Percentiles rank a stretch among this genome's conserved stretches.
phyloP scores from a whole-genome alignment of 2,113 vertebrate species.

The Sorex araneus region DNA sequence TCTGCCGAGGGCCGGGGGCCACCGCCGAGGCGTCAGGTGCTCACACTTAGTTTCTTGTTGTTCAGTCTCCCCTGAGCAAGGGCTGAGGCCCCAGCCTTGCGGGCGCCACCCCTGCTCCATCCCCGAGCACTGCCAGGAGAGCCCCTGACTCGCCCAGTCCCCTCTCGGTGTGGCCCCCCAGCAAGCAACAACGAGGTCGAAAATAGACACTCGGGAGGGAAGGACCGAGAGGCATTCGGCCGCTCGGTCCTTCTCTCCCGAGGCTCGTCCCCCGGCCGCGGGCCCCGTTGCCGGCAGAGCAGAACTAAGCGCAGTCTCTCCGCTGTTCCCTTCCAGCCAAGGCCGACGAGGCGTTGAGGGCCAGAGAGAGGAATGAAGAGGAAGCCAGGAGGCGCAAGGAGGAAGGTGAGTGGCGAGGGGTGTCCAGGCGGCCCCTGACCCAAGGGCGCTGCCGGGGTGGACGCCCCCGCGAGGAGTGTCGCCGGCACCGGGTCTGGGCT shows the following conservation, averaged over 20 bases:
- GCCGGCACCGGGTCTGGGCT: too few species aligned
- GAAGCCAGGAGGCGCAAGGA: conserved; percentile 94
- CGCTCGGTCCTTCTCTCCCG: conserved; percentile 49
- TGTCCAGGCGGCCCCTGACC: too few species aligned
- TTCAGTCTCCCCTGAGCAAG: not conserved
- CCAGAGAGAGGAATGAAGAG: conserved; percentile 95
- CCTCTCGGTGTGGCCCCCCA: too few species aligned
- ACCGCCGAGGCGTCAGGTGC: conserved; percentile 17
- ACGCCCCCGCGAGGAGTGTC: too few species aligned
- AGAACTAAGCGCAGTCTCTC: not conserved
- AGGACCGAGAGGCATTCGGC: too few species aligned
- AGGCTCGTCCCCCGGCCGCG: not conserved
- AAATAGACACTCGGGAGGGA: too few species aligned
- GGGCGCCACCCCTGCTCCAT: too few species aligned
- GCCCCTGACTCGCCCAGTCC: too few species aligned
- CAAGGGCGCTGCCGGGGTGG: not conserved
- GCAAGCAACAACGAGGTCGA: too few species aligned
- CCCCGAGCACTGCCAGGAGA: too few species aligned
- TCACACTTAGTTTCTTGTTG: conserved; percentile 57
- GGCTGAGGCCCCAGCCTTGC: too few species aligned
- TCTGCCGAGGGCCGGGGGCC: too few species aligned
- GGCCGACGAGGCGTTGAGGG: conserved; percentile 96
- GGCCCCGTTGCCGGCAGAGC: not conserved
- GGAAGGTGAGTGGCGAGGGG: conserved; percentile 90
- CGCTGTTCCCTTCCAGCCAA: conserved; percentile 91